phyloP scores from a whole-genome alignment of 2,113 vertebrate species.

The Eublepharis macularius region DNA sequence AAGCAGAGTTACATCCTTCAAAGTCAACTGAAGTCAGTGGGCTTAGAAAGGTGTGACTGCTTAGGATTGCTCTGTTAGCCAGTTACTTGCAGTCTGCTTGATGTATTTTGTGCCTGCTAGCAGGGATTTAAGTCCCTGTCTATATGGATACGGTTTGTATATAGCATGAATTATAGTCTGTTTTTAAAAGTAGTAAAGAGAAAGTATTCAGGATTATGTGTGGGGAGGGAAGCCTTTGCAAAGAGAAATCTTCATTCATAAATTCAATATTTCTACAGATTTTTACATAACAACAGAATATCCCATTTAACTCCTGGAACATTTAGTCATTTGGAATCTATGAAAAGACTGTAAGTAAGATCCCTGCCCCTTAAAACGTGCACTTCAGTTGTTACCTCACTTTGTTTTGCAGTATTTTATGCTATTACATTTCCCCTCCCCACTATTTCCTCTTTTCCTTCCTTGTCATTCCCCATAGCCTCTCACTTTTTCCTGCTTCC shows the following conservation, averaged over 20 bases:
- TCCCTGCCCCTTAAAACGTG: background rate
- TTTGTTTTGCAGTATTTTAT: background rate
- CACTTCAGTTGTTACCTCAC: background rate
- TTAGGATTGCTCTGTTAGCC: no score
- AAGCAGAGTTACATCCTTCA: no score
- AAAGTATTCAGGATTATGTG: background rate
- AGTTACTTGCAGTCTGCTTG: background rate
- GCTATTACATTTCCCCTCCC: no score
- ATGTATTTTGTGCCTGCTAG: background rate
- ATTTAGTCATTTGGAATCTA: conserved; percentile 91
- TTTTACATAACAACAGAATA: conserved; percentile 98
- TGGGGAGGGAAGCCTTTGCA: background rate
- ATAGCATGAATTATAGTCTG: no score
- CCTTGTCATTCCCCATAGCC: no score
- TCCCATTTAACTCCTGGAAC: conserved; percentile 91
- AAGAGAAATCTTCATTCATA: conserved; percentile 5
- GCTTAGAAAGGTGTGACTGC: no score
- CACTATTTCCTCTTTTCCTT: no score
- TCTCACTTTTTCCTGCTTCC: no score
- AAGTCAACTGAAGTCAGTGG: no score
- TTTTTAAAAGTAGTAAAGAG: background rate
- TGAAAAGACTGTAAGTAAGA: conserved; percentile 96
- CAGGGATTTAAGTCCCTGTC: background rate
- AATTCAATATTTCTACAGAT: conserved; percentile 75
- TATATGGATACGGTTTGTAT: background rate